phyloP scores from a whole-genome alignment of 2,113 vertebrate species.

The Montifringilla adamsi region DNA sequence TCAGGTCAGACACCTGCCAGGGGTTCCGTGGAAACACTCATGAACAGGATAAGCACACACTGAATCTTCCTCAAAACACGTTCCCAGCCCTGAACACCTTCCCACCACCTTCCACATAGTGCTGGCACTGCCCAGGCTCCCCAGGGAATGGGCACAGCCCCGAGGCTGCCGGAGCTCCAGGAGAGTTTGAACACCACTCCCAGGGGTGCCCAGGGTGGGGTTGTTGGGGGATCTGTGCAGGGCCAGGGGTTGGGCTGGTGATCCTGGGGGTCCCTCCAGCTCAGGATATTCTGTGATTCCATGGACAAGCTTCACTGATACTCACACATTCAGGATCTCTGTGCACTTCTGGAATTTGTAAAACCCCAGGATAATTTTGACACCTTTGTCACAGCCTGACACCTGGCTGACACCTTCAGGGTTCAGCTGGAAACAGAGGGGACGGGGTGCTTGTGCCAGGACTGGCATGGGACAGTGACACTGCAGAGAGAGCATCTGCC shows the following conservation, averaged over 20 bases:
- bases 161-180: background rate
- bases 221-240: background rate
- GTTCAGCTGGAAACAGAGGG: background rate
- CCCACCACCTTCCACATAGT: background rate
- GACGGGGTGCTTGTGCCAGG: accelerated
- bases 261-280: background rate
- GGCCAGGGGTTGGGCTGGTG: accelerated
- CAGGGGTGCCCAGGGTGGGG: background rate
- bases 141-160: background rate
- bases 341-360: accelerated
- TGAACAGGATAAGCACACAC: background rate
- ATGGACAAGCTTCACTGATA: background rate
- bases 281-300: background rate
- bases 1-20: background rate
- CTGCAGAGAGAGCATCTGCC: background rate
- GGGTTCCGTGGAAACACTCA: accelerated
- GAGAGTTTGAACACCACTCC: background rate
- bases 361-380: background rate
- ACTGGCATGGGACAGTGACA: accelerated
- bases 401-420: background rate
- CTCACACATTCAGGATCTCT: background rate
- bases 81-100: background rate
- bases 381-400: background rate
- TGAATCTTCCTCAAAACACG: background rate
- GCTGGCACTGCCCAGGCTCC: background rate